These are phyloP conservation scores for Polymixis lichenea DNA, from an alignment of 2,888 invertebrate genomes.

Conservation along the genomic window DNA sequence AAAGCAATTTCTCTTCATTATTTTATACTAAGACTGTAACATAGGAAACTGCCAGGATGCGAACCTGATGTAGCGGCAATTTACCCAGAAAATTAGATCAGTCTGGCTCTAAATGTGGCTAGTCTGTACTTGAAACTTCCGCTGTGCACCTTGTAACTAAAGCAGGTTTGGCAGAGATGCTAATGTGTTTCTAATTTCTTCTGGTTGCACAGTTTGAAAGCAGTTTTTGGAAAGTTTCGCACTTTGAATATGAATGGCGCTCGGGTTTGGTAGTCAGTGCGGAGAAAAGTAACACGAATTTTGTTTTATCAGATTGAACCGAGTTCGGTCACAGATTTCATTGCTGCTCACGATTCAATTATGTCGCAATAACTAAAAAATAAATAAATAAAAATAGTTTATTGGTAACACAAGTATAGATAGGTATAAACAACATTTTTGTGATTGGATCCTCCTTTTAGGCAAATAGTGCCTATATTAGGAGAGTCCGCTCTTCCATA, in stretches of 20 bases:
- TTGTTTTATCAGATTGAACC: conserved; percentile 12
- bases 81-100: conserved; percentile 65
- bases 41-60: conserved; percentile 30
- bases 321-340: background rate
- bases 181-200: conserved; percentile 68
- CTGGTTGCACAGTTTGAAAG: conserved; percentile 45
- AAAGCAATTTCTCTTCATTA: background rate
- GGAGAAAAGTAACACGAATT: conserved; percentile 17
- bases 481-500: no score
- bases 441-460: no score
- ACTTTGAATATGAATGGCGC: conserved; percentile 51
- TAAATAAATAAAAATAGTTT: no score
- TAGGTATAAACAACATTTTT: no score
- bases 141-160: conserved; percentile 48
- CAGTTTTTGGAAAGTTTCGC: conserved; percentile 56
- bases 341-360: background rate
- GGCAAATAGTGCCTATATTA: no score
- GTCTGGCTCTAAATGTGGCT: conserved; percentile 50
- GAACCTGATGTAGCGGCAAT: conserved; percentile 55
- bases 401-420: no score
- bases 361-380: background rate
- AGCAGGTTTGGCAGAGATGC: conserved; percentile 54
- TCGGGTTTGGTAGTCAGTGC: conserved; percentile 3
- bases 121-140: conserved; percentile 46
- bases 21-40: conserved; percentile 7